Base-by-base conservation (phyloP, 2,113 vertebrate genomes). In the Megaceryle maxima region DNA sequence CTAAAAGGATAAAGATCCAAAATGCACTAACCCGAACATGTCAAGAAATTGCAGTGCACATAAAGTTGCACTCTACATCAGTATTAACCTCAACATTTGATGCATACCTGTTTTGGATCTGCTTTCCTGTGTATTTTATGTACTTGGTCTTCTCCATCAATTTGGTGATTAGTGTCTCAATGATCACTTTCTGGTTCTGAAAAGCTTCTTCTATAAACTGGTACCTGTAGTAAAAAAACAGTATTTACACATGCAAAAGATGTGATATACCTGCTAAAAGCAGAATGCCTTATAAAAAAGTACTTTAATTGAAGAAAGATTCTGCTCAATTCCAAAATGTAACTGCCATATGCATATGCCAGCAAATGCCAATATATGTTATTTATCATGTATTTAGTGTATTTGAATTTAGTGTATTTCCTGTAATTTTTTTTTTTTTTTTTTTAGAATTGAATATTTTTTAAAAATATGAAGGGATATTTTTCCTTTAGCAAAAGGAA, bases 121-220 rank as follows among this genome's bases (percentile, higher is more conserved):
- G 99, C 92, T 98, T 98, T 57, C 99, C 99, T 67, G 99, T 98
- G 5, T 99, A 99, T 92, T 99, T 99, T 35, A 99, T 99, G 66
- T 98, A 98, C 75, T 99, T 99, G 92, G 98, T 99, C 97, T 99
- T 99, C 85, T 99, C 99, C 98, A 99, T 99, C 85, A 99, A 88
- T 96, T 99, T 99, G 50, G 98, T 98, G 16, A 99, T 99, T 97
- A 99, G 98, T 57, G 98, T 99, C 94, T 99, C 99, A 94, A 99
- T 98, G 90, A 99, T 99, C 90, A 99, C 99, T 96, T 98, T 99
- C 97, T 99, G 99, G 96, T 99, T 99, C 87, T 98, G 99, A 97
- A 99, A 99, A 11, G 99, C 99, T 96, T 99, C 99, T 96, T 99
- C 99, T 96, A 99, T 98, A 98, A 99, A 99, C 95, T 99, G 99